A percentile compares a stretch with the other conserved stretches of the same genome.
Evolutionary conservation across 2,797 vertebrate genomes (phyloP).

Genomic region (Lepilemur ruficaudatus): DNA sequence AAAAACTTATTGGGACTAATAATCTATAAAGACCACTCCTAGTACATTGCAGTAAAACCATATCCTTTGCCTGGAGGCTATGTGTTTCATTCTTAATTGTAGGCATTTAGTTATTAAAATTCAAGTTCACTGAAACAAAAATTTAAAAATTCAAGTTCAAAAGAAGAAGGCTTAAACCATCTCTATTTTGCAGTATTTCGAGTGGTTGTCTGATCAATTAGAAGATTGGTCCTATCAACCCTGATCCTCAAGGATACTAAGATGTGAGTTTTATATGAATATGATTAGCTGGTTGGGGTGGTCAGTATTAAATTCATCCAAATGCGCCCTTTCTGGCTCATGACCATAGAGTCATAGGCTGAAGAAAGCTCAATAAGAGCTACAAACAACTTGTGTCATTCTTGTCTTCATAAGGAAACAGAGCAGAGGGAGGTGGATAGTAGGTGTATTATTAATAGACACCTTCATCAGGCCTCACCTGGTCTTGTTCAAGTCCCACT

Average conservation of each 20-base stretch:
- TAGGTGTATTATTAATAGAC: not conserved
- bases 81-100: not conserved
- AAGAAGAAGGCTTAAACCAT: not conserved
- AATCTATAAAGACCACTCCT: not conserved
- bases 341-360: not conserved
- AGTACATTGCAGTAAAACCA: not conserved
- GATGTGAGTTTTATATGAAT: not conserved
- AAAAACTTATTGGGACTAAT: not conserved
- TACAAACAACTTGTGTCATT: not conserved
- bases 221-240: not conserved
- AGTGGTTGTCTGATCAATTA: not conserved
- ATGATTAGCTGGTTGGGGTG: not conserved
- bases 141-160: not conserved
- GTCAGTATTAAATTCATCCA: not conserved
- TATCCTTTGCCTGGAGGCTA: not conserved
- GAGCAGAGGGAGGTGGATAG: not conserved
- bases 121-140: not conserved
- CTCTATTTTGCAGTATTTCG: not conserved
- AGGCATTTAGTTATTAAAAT: not conserved
- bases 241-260: not conserved
- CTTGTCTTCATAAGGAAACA: not conserved
- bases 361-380: not conserved
- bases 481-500: not conserved
- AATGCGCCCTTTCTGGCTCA: not conserved
- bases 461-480: not conserved